These are phyloP conservation scores for Ploceus nigricollis DNA, from an alignment of 2,113 vertebrate genomes.

Conservation along the genomic window DNA sequence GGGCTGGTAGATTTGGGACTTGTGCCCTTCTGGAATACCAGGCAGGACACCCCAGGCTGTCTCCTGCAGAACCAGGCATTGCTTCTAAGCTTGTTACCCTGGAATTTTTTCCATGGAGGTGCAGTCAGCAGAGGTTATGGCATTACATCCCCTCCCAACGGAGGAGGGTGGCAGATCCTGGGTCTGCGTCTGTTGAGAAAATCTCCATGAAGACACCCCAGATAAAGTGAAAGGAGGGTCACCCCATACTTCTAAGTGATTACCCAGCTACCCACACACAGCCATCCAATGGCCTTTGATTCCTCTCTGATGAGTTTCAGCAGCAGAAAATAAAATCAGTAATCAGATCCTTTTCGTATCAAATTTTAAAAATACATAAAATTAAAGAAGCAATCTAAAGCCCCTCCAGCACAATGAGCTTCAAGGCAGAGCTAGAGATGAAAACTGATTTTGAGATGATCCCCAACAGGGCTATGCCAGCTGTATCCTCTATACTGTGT, in stretches of 20 bases:
- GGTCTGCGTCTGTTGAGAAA: not conserved
- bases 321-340: not conserved
- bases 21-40: not conserved
- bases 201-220: not conserved
- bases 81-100: not conserved
- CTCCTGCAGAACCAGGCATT: not conserved
- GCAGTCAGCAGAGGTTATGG: not conserved
- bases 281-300: not conserved
- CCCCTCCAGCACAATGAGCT: not conserved
- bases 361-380: not conserved
- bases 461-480: not conserved
- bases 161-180: not conserved
- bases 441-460: not conserved
- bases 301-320: not conserved
- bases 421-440: not conserved
- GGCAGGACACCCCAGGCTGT: not conserved
- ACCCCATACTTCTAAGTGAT: not conserved
- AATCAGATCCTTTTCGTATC: not conserved
- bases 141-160: not conserved
- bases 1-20: not conserved
- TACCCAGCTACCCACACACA: not conserved
- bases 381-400: not conserved
- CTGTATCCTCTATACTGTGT: not conserved
- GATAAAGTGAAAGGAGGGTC: not conserved
- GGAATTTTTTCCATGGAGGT: not conserved